Percentiles rank a stretch among this genome's conserved stretches.
Conservation (phyloP, 2,113 vertebrate genomes). For the Melanotaenia duboulayi region DNA sequence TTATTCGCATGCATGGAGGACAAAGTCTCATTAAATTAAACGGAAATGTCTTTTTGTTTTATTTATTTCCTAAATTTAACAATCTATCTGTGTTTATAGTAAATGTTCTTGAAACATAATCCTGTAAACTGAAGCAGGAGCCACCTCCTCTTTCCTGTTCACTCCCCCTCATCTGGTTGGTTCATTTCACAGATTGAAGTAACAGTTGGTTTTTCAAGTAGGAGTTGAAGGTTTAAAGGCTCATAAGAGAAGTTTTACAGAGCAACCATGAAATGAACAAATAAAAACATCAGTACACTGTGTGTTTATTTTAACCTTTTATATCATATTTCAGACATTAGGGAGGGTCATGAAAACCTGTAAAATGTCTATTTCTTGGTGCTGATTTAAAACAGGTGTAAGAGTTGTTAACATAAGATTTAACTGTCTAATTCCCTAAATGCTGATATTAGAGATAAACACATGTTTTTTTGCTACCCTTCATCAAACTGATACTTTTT, state of each 20-base stretch:
- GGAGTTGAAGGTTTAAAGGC: slow-evolving; percentile 32
- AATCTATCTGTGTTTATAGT: background rate
- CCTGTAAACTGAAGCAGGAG: background rate
- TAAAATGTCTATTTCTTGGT: background rate
- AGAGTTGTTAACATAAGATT: background rate
- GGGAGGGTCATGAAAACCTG: background rate
- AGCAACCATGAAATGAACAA: background rate
- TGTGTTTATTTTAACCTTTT: background rate
- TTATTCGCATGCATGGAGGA: background rate
- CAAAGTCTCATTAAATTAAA: background rate
- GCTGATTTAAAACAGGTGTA: background rate
- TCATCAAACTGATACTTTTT: background rate
- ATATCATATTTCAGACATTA: background rate
- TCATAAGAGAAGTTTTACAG: background rate
- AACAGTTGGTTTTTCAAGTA: slow-evolving; percentile 58
- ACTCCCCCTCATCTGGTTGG: slow-evolving; percentile 67
- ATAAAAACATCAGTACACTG: background rate
- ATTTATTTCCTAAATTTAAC: background rate
- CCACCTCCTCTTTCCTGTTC: background rate
- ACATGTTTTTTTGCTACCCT: background rate
- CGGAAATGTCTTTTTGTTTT: background rate
- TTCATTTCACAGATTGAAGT: slow-evolving; percentile 10
- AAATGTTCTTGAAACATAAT: background rate
- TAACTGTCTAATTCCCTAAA: background rate
- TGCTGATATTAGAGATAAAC: background rate